Evolutionary conservation across 2,113 vertebrate species (phyloP), one percentile per base, ranked within the genome.

Genomic region (Rousettus leschenaultii): DNA sequence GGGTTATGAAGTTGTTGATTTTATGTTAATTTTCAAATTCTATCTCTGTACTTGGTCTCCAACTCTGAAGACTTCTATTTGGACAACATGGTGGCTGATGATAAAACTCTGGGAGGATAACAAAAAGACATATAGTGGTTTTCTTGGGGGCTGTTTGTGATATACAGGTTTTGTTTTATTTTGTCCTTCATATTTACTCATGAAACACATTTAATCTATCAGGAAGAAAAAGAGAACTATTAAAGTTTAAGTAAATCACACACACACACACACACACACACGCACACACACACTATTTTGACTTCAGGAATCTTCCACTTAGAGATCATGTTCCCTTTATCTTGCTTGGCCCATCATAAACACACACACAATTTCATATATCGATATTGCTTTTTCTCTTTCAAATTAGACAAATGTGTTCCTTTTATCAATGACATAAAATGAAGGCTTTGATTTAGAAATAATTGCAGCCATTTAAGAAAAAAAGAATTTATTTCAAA

Each of bases 401-500:
- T 77, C 43, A 43, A 70, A 82, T 43, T 74, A 14, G 3, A 5
- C 18, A 45, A 38, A 66, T 90, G 9, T 78, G 18, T 74, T 94
- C 94, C 75, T 92, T 75, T 88, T 75, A 55, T 40, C 38, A 53
- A 7, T 88, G 51, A 80, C 26, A 40, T 75, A 70, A 92, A 96
- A 90, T 35, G 26, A 91, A 93, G 78, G 13, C 16, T 88, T 95
- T 89, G 22, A 82, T 91, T 93, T 91, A 86, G 15, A 89, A 77
- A 80, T 65, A 15, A 86, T 66, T 80, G 61, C 7, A 91, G n/a
- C 1, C 18, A 71, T 18, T 85, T 87, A 86, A 68, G 63, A 73
- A 86, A 82, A 86, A 77, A 45, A 59, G 16, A 7, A 53, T 71
- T 84, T 71, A 79, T 92, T 88, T 33, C 73, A 86, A 95, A 77